Evolutionary conservation across 2,888 invertebrate genomes (phyloP).

Genomic region (Lasioglossum malachurum): DNA sequence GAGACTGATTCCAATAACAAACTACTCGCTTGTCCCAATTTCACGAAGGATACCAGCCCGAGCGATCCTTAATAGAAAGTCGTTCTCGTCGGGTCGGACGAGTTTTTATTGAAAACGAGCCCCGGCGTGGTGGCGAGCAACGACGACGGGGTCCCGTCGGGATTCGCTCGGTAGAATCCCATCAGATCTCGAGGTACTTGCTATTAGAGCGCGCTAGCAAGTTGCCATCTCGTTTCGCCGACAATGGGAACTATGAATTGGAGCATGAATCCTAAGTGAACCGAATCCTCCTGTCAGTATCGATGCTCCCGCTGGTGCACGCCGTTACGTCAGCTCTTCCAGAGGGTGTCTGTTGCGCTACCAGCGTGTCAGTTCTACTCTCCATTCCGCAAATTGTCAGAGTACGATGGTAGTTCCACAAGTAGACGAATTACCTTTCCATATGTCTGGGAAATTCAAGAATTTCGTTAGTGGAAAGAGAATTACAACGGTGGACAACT

Average conservation of each 20-base stretch:
- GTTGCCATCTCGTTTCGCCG: constrained; percentile 13
- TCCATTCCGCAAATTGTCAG: background rate
- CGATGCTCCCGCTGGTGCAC: constrained; percentile 31
- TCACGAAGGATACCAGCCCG: background rate
- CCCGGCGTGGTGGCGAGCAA: background rate
- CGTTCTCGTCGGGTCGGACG: background rate
- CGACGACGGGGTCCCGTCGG: background rate
- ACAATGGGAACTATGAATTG: constrained; percentile 49
- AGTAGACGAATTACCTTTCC: background rate
- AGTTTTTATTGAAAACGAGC: constrained; percentile 8
- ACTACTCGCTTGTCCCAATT: constrained; percentile 24
- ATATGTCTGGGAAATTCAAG: background rate
- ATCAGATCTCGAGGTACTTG: background rate
- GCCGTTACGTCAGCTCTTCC: background rate
- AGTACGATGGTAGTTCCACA: background rate
- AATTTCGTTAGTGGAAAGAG: background rate
- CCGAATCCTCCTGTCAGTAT: constrained; percentile 39
- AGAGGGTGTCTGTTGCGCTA: background rate
- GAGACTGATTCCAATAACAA: constrained; percentile 32
- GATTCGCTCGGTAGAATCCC: background rate
- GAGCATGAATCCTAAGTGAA: constrained; percentile 62
- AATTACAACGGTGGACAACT: no score
- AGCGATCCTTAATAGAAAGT: background rate
- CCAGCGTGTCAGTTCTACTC: background rate
- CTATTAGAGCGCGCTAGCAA: constrained; percentile 3